These are phyloP conservation scores for Abramis brama DNA, from an alignment of 2,113 vertebrate species.

Conservation along the genomic window DNA sequence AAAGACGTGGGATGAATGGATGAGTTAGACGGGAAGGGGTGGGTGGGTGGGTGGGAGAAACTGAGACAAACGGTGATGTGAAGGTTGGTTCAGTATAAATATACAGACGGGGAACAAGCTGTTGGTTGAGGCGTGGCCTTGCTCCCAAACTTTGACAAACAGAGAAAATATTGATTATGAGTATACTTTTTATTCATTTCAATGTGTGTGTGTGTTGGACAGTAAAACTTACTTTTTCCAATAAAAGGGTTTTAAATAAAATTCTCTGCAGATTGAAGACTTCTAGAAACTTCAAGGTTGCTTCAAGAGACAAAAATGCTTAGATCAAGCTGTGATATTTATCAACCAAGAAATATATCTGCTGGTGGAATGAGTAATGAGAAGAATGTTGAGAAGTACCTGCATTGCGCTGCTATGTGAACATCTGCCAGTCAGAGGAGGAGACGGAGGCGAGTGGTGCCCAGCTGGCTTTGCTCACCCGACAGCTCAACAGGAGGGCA, in stretches of 20 bases:
- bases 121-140: too few species aligned
- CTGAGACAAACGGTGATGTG: too few species aligned
- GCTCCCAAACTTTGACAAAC: too few species aligned
- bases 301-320: background rate
- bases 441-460: background rate
- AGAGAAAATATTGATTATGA: too few species aligned
- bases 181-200: too few species aligned
- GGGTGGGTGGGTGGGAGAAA: too few species aligned
- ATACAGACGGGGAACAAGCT: too few species aligned
- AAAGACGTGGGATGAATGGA: too few species aligned
- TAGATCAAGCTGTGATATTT: background rate
- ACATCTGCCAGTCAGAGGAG: constrained; percentile 19
- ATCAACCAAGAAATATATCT: background rate
- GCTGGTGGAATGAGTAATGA: constrained; percentile 4
- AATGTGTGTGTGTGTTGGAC: too few species aligned
- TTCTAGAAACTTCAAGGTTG: background rate
- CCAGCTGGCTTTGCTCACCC: constrained; percentile 63
- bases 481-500: constrained; percentile 62
- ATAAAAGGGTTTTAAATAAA: background rate
- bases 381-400: background rate
- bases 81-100: too few species aligned
- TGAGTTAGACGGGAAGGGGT: too few species aligned
- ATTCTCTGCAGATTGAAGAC: background rate
- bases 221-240: background rate
- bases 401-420: background rate